Conservation (phyloP, 2,888 invertebrate species). For the Cetonia aurata region DNA sequence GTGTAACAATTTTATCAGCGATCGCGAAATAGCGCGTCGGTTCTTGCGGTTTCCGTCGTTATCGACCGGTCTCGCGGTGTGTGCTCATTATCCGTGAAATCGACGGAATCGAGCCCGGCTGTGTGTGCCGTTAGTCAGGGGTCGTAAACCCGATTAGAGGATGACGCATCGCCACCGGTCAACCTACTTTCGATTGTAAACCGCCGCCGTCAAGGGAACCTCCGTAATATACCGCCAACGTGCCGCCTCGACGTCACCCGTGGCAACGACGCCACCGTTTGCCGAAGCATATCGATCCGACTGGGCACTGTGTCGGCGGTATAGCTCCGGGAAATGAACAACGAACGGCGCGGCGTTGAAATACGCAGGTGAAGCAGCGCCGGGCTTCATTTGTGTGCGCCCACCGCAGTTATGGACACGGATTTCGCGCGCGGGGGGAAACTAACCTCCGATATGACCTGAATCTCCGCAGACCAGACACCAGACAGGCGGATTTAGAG, state of each 20-base stretch:
- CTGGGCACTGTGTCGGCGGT: slow-evolving; percentile 11
- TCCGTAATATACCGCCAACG: slow-evolving; percentile 28
- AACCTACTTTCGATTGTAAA: slow-evolving; percentile 35
- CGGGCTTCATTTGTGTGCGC: slow-evolving; percentile 16
- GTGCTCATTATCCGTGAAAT: slow-evolving; percentile 34
- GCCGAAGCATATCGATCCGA: slow-evolving; percentile 26
- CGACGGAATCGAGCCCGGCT: slow-evolving; percentile 24
- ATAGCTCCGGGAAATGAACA: slow-evolving; percentile 7
- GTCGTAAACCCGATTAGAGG: slow-evolving; percentile 40
- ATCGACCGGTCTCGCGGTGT: slow-evolving; percentile 22
- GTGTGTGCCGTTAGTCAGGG: slow-evolving; percentile 35
- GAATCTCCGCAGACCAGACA: slow-evolving; percentile 27
- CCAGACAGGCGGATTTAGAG: neutral
- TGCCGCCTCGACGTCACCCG: slow-evolving; percentile 33
- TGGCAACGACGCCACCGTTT: slow-evolving; percentile 29
- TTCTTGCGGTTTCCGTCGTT: slow-evolving; percentile 34
- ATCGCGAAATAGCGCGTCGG: slow-evolving; percentile 7
- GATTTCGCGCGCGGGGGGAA: neutral
- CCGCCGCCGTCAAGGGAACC: slow-evolving; percentile 5
- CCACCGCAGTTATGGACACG: slow-evolving; percentile 5
- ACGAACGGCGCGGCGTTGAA: slow-evolving; percentile 12
- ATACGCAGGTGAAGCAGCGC: too few species aligned
- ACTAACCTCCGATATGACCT: slow-evolving; percentile 19
- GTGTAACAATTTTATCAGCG: slow-evolving; percentile 25
- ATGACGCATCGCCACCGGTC: slow-evolving; percentile 35